phyloP scores from a whole-genome alignment of 2,888 invertebrate genomes.

The Rhingia campestris region DNA sequence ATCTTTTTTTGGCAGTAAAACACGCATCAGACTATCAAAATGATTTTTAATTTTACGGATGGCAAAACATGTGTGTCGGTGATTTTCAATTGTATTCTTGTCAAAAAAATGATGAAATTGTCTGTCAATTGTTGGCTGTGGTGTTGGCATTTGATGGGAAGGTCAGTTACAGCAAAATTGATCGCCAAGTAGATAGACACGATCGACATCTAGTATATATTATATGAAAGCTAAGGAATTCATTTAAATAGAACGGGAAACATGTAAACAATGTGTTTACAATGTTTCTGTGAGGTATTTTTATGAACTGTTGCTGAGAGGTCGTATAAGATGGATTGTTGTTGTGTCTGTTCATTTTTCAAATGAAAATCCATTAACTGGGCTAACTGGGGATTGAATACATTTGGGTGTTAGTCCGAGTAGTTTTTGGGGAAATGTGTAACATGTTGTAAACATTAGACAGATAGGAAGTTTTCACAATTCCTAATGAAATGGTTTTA shows the following conservation, averaged over 20 bases:
- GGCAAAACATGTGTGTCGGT: constrained; percentile 52
- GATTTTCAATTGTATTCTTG: constrained; percentile 33
- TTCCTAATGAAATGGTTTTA: no score
- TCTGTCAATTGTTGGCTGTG: constrained; percentile 57
- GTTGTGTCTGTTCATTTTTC: no score
- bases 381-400: no score
- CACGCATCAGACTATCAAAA: constrained; percentile 20
- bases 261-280: constrained; percentile 33
- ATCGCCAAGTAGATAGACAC: constrained; percentile 1
- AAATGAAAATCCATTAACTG: no score
- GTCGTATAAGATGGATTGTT: constrained; percentile 3
- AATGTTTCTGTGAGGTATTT: constrained; percentile 48
- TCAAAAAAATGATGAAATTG: constrained; percentile 35
- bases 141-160: constrained; percentile 47
- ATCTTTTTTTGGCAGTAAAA: constrained; percentile 52
- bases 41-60: constrained; percentile 43
- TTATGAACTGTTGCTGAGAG: constrained; percentile 57
- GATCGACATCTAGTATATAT: constrained; percentile 39
- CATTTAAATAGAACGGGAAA: constrained; percentile 25
- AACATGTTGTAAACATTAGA: no score
- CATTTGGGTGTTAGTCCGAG: no score
- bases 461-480: no score
- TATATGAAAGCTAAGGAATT: not conserved
- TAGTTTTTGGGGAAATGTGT: no score
- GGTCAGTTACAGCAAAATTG: constrained; percentile 56